These are phyloP conservation scores for Tetramorium bicarinatum DNA, from an alignment of 2,888 invertebrate genomes.

Conservation along the genomic window DNA sequence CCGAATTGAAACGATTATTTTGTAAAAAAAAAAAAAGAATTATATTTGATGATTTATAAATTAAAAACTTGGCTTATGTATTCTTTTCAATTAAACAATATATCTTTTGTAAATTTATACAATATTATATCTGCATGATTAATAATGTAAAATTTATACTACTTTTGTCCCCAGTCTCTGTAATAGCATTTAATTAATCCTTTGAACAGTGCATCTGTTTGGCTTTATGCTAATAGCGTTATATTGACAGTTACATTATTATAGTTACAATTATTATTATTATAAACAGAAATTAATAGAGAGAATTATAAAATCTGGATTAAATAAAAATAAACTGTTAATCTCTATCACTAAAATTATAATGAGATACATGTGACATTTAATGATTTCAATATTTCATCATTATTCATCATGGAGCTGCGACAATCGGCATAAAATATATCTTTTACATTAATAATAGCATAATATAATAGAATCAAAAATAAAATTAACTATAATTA, in stretches of 20 bases:
- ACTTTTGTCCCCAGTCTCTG: not conserved
- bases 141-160: conserved; percentile 28
- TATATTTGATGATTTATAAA: not conserved
- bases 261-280: conserved; percentile 23
- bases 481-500: not conserved
- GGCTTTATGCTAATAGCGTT: conserved; percentile 18
- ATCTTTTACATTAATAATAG: not conserved
- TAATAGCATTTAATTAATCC: conserved; percentile 45
- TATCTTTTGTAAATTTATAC: conserved; percentile 19
- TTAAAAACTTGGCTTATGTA: not conserved
- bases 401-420: not conserved
- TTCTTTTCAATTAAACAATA: not conserved
- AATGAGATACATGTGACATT: not conserved
- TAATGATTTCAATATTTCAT: not conserved
- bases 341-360: not conserved
- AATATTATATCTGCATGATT: conserved; percentile 25
- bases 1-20: not conserved
- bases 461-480: not conserved
- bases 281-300: conserved; percentile 2
- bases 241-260: conserved; percentile 22
- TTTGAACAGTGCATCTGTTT: conserved; percentile 19
- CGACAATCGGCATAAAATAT: not conserved
- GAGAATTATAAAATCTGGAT: not conserved
- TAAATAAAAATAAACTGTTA: conserved; percentile 11
- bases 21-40: not conserved